phyloP scores from a whole-genome alignment of 2,888 invertebrate genomes.

The Piscicola geometra region DNA sequence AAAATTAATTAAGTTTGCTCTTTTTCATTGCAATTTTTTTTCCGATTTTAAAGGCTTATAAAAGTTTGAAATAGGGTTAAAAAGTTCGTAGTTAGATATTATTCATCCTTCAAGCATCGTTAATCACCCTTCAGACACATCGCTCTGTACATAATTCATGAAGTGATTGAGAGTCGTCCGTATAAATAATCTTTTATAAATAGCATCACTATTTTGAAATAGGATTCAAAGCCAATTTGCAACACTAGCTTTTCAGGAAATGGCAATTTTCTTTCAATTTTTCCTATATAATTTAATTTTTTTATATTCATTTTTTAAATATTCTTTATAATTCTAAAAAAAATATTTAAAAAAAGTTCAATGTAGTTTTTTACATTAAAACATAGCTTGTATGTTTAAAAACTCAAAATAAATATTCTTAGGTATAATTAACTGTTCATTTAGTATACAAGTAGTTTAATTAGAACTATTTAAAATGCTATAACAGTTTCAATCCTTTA shows the following conservation, averaged over 20 bases:
- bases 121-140: neutral
- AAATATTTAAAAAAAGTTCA: no score
- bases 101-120: neutral
- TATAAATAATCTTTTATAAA: neutral
- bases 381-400: no score
- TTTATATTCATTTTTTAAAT: no score
- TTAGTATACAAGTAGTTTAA: no score
- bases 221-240: neutral
- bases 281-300: no score
- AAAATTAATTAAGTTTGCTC: neutral
- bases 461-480: no score
- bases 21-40: neutral
- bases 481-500: no score
- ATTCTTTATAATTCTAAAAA: no score
- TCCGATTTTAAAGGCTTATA: neutral
- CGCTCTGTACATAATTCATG: neutral
- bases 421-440: no score
- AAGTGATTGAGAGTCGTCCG: neutral
- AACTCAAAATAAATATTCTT: no score
- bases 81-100: neutral
- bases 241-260: neutral
- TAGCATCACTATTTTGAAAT: neutral
- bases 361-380: no score
- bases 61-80: neutral
- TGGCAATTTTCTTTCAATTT: no score